A percentile compares a stretch with the other conserved stretches of the same genome.
Conservation (phyloP, 2,113 vertebrate genomes). For the Meleagris gallopavo region DNA sequence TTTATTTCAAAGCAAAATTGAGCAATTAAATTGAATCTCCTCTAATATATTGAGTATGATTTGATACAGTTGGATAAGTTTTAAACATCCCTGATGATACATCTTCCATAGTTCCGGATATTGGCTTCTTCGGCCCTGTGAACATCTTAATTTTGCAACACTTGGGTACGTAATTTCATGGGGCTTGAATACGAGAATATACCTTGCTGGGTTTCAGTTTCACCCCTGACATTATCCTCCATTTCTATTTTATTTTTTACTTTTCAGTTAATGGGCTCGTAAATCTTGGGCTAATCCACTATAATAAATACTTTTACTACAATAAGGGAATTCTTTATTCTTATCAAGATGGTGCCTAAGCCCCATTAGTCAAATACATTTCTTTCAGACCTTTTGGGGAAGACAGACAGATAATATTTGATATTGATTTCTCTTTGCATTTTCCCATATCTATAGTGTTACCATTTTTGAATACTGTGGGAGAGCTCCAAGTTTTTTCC, state of each 20-base stretch:
- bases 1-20: not conserved
- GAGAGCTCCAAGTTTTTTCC: not conserved
- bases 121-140: accelerated
- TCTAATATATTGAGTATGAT: not conserved
- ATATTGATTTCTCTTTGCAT: not conserved
- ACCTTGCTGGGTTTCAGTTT: not conserved
- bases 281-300: not conserved
- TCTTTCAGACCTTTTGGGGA: not conserved
- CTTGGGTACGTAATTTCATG: not conserved
- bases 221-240: not conserved
- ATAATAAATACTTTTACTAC: not conserved
- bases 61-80: not conserved
- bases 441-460: not conserved
- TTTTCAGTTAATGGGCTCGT: not conserved
- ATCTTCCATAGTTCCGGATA: not conserved
- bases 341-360: not conserved
- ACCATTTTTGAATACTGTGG: not conserved
- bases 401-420: not conserved
- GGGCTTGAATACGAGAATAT: not conserved
- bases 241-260: not conserved
- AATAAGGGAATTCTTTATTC: not conserved
- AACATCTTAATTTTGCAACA: not conserved
- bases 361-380: not conserved
- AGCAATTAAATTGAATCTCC: not conserved
- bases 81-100: not conserved